Conservation (phyloP, 2,888 invertebrate species). For the Ctena decussata region DNA sequence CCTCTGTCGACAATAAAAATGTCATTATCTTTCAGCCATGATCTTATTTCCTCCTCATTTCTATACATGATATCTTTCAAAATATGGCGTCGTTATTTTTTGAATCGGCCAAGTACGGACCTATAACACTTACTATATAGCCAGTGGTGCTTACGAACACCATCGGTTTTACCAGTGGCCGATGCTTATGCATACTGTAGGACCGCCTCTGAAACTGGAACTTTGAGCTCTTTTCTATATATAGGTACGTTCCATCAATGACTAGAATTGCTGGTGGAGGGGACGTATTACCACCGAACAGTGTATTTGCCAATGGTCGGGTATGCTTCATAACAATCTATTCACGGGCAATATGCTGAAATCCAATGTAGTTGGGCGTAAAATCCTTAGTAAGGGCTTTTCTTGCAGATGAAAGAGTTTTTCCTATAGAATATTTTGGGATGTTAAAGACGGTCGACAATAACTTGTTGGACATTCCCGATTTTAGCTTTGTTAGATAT, state of each 20-base stretch:
- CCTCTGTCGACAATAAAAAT: constrained; percentile 56
- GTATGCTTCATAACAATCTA: constrained; percentile 51
- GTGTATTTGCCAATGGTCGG: constrained; percentile 33
- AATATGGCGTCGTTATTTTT: constrained; percentile 56
- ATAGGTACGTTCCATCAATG: constrained; percentile 64
- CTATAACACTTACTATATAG: constrained; percentile 43
- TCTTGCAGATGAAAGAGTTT: constrained; percentile 43
- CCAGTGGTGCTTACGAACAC: constrained; percentile 55
- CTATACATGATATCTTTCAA: constrained; percentile 53
- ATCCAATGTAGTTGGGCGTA: constrained; percentile 37
- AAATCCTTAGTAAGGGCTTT: constrained; percentile 28
- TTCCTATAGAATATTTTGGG: constrained; percentile 37
- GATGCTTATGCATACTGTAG: constrained; percentile 54
- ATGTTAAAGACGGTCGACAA: constrained; percentile 52
- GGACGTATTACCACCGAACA: constrained; percentile 32
- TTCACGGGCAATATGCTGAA: constrained; percentile 30
- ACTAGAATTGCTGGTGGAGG: constrained; percentile 40
- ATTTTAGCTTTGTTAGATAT: constrained; percentile 44
- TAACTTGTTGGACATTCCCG: constrained; percentile 43
- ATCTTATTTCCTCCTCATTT: constrained; percentile 48
- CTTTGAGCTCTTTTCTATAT: constrained; percentile 48
- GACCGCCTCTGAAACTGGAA: constrained; percentile 49
- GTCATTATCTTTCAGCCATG: constrained; percentile 39
- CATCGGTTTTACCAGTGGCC: too few relatives aligned
- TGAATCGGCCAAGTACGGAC: constrained; percentile 56